Base-by-base conservation (phyloP, 2,113 vertebrate species). In the Oostethus manadensis region DNA sequence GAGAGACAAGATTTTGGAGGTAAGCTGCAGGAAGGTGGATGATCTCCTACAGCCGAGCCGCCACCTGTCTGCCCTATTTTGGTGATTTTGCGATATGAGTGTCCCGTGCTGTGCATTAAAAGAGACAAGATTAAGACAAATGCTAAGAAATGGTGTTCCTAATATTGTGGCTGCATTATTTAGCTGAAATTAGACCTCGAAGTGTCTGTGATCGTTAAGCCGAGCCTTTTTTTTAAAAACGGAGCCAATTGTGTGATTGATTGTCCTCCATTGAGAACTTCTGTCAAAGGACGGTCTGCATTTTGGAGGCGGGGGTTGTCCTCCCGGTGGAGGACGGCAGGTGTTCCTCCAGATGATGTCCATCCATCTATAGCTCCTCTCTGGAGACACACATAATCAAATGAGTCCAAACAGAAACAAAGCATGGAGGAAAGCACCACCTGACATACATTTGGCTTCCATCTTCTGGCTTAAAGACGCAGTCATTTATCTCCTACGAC, bases 301-400 rank as follows among this genome's bases (percentile, higher is more conserved):
- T 46, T 62, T 53, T 35, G 11, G 33, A 10, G 50, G 9, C 6
- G 47, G 15, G 33, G 15, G 33, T n/a, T 11, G 21, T 22, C 55
- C 60, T 54, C 86, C 91, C 86, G 82, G 86, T 88, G 90, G 92
- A 84, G 88, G 88, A 86, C 2, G 90, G 92, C 92, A 94, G 92
- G 91, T 94, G 93, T 92, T 94, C 88, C 88, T 92, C 87, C 90
- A 93, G 90, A 92, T 86, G 80, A 93, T 89, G 86, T 76, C 86
- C 60, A 55, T 51, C 91, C 87, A 71, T 92, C 90, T 93, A 90
- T 88, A 29, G 22, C 87, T 81, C 88, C 87, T 93, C 92, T 91
- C 89, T 45, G 38, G 21, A 57, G 38, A 57, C 40, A 57, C 42
- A 22, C 46, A 48, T 16, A 46, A 5, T 46, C 35, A 66, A 42